A percentile compares a stretch with the other conserved stretches of the same genome.
Evolutionary conservation across 2,888 invertebrate genomes (phyloP).

Genomic region (Cantharis lateralis): DNA sequence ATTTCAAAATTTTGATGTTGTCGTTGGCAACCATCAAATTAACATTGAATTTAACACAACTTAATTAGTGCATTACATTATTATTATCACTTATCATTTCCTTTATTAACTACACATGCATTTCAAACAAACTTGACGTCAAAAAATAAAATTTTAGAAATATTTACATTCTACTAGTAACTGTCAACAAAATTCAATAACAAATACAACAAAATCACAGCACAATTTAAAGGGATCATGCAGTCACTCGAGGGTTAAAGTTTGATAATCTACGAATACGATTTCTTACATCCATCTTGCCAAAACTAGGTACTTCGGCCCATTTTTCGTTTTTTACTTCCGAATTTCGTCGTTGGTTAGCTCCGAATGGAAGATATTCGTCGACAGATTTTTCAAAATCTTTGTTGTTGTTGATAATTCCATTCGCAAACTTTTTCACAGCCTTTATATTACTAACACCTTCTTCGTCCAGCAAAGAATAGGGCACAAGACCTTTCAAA

Average conservation of each 20-base stretch:
- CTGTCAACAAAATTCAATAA: conserved; percentile 7
- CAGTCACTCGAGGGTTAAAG: conserved; percentile 35
- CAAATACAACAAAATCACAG: conserved; percentile 19
- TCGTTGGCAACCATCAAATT: background rate
- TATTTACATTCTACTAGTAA: conserved; percentile 4
- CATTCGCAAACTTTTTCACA: conserved; percentile 71
- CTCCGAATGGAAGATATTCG: conserved; percentile 43
- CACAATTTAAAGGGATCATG: conserved; percentile 25
- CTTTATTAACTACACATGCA: conserved; percentile 6
- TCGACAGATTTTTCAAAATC: conserved; percentile 46
- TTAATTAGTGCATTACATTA: background rate
- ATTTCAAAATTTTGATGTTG: conserved; percentile 1
- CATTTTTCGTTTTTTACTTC: conserved; percentile 36
- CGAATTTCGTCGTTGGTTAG: conserved; percentile 23
- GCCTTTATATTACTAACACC: conserved; percentile 79
- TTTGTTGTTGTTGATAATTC: conserved; percentile 31
- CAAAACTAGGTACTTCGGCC: conserved; percentile 26
- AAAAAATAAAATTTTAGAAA: conserved; percentile 2
- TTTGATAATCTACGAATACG: conserved; percentile 35
- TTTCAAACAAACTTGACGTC: background rate
- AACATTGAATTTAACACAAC: background rate
- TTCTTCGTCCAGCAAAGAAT: conserved; percentile 76
- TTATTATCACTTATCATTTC: conserved; percentile 7
- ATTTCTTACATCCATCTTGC: conserved; percentile 36
- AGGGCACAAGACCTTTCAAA: conserved; percentile 74